Evolutionary conservation across 2,797 vertebrate species (phyloP), one percentile per base, ranked within the genome.

Genomic region (Ctenopoma multispine): DNA sequence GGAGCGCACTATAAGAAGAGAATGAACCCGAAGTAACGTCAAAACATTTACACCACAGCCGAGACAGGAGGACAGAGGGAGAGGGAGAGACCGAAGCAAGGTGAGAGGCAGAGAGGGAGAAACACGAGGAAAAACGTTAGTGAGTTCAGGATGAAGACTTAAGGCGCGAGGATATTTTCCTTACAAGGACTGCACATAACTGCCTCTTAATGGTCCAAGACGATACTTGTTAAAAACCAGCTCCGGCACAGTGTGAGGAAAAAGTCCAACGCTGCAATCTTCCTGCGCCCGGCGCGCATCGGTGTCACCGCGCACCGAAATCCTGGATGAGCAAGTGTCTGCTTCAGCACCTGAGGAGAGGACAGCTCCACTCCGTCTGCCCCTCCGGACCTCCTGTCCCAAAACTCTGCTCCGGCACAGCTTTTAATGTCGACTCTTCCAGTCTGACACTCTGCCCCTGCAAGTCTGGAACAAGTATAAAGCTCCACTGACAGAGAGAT

Each of bases 261-360:
- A 38, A 87, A 75, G 82, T 84, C 80, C 62, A 58, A 69, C 77
- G 69, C 50, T 73, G 70, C 68, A 46, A 79, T 82, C 49, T 57
- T 50, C 36, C 24, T 47, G 74, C 62, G 64, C 64, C 57, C 54
- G 54, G 78, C 77, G 86, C 83, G 54, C 77, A 63, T 77, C 58
- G 4, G 58, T 70, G 59, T 69, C 57, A 3, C 53, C n/a, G 49
- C 67, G 59, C 74, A 20, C 47, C 72, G 63, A 68, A 29, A 66
- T 63, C 77, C 85, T 81, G 80, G 61, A 81, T 78, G 75, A 75
- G 79, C 67, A 79, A 85, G 84, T 81, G 68, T 69, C 47, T 7
- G 73, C 69, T 92, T 92, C 92, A 92, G 91, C 85, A 92, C 92
- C 85, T 38, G 74, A 79, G 81, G 70, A 77, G 88, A 84, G 86